Evolutionary conservation across 2,888 invertebrate species (phyloP), one percentile per base, ranked within the genome.

Genomic region (Tetranychus truncatus): DNA sequence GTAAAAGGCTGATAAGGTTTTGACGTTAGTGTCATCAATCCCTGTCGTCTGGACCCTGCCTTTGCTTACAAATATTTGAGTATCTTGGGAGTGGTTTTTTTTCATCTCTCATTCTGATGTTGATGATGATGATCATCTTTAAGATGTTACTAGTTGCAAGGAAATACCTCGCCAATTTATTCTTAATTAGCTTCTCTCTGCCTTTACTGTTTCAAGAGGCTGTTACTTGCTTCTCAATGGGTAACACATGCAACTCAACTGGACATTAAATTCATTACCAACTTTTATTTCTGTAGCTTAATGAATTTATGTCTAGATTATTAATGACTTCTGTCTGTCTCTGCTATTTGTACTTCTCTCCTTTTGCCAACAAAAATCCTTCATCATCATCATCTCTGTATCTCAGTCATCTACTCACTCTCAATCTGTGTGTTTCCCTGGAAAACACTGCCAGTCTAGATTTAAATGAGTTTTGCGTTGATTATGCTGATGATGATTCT

Each of bases 241-340:
- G 21, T 69, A 69, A 24, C 20, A 24, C 24, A 67, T 67, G 1
- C n/a, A 8, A 67, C 67, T 24, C 21, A 11, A 24, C 34, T 20
- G 34, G 20, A 20, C 21, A 24, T 24, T 20, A 69, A 24, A 20
- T 24, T 69, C 69, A 69, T 20, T 20, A 69, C 20, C 20, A 69
- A 69, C 11, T 69, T 20, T 69, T 20, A 69, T 21, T 11, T 20
- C 6, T 7, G 20, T 7, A 69, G 5, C 11, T 24, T 24, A 69
- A 24, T 69, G 20, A 69, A 69, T 69, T 20, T 69, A 69, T 69
- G 69, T 69, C 34, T 69, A 5, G 11, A 69, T 69, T 69, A 24
- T 24, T 69, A 24, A 24, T 24, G 21, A 69, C 21, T 24, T 69
- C 9, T 24, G 11, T 24, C 69, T 24, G 20, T 20, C 69, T 69